Percentiles rank a stretch among this genome's conserved stretches.
Evolutionary conservation across 2,888 invertebrate species (phyloP).

Genomic region (Parapristionchus giblindavisi): DNA sequence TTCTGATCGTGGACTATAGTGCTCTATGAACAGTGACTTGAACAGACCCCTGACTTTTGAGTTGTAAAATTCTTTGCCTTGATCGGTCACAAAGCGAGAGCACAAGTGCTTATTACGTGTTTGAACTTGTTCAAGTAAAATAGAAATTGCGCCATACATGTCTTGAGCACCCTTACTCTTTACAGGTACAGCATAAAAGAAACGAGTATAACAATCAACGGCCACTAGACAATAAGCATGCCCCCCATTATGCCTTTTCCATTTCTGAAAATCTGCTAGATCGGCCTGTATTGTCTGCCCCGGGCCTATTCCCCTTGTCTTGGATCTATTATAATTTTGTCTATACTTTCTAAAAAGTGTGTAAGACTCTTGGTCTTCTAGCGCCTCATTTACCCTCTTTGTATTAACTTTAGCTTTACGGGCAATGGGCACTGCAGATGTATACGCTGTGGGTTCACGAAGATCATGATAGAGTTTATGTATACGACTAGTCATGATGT

Average conservation of each 20-base stretch:
- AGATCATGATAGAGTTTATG: constrained; percentile 1
- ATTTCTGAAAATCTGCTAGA: constrained; percentile 4
- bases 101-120: background rate
- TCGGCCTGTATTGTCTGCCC: background rate
- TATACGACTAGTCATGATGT: background rate
- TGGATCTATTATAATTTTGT: background rate
- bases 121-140: background rate
- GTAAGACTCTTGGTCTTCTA: background rate
- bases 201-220: constrained; percentile 2
- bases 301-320: background rate
- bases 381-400: background rate
- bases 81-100: constrained; percentile 5
- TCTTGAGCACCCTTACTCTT: background rate
- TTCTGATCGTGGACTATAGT: background rate
- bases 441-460: background rate
- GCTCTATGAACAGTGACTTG: background rate
- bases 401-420: background rate
- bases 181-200: background rate
- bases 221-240: background rate
- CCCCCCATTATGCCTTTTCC: background rate
- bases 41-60: background rate
- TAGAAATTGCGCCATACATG: background rate
- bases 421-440: background rate
- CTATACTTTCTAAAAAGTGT: background rate
- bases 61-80: constrained; percentile 2